Evolutionary conservation across 64 coral and sea anemone species (phyloP).

Genomic region (Actinia tenebrosa): DNA sequence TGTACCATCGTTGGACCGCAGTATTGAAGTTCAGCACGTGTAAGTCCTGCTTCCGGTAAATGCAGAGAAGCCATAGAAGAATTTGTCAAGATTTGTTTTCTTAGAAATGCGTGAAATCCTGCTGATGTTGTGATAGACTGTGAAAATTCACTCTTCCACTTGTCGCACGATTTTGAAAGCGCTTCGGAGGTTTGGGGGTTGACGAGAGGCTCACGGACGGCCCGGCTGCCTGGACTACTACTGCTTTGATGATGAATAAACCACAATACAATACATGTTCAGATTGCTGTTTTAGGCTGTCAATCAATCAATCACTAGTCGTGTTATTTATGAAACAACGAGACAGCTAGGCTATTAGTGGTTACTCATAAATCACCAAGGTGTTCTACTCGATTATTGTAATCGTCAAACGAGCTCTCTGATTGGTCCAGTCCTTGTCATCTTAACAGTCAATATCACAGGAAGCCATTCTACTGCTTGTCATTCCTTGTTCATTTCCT

Average conservation of each 20-base stretch:
- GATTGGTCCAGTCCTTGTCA: slow-evolving; percentile 59
- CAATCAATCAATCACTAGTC: slow-evolving; percentile 53
- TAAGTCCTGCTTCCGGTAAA: slow-evolving; percentile 37
- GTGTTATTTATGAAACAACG: slow-evolving; percentile 62
- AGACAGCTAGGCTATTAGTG: slow-evolving; percentile 51
- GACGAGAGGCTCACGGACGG: neutral
- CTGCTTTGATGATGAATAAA: neutral
- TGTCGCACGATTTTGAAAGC: neutral
- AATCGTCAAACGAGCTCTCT: slow-evolving; percentile 35
- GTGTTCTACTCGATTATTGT: slow-evolving; percentile 51
- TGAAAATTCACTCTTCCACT: slow-evolving; percentile 27
- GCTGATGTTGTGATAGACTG: slow-evolving; percentile 22
- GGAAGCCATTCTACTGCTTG: slow-evolving; percentile 35
- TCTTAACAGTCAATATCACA: slow-evolving; percentile 36
- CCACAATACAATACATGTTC: slow-evolving; percentile 11
- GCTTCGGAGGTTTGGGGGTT: neutral
- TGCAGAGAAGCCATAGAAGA: slow-evolving; percentile 18
- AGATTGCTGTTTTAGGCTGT: slow-evolving; percentile 16
- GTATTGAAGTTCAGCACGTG: slow-evolving; percentile 48
- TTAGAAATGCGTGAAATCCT: slow-evolving; percentile 19
- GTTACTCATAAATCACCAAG: slow-evolving; percentile 68
- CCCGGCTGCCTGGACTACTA: neutral
- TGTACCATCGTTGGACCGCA: slow-evolving; percentile 42
- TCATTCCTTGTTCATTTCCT: slow-evolving; percentile 63
- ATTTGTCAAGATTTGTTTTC: neutral